Conservation (phyloP, 1,140 invertebrate species). For the Drosophila arawakana region DNA sequence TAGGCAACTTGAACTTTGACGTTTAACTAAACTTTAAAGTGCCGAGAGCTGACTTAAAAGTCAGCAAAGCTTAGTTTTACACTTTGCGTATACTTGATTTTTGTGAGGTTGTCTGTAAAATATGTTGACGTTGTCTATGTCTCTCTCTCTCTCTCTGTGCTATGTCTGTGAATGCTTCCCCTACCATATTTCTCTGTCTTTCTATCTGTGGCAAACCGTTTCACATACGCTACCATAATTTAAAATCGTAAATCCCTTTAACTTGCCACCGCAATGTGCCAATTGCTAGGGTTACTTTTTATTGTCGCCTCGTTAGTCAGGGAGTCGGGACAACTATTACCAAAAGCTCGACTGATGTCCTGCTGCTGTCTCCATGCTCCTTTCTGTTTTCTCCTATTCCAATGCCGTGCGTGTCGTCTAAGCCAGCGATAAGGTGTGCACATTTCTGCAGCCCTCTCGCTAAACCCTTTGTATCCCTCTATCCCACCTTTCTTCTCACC, state of each 20-base stretch:
- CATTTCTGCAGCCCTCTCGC: slow-evolving; percentile 35
- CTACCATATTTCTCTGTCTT: not conserved
- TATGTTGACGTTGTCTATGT: not conserved
- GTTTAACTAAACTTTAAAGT: slow-evolving; percentile 29
- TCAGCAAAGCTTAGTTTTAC: not conserved
- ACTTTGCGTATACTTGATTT: not conserved
- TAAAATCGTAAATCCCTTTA: slow-evolving; percentile 73
- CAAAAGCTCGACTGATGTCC: slow-evolving; percentile 51
- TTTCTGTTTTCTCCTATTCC: slow-evolving; percentile 1
- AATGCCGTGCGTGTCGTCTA: slow-evolving; percentile 68
- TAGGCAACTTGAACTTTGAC: slow-evolving; percentile 17
- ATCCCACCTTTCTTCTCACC: not conserved
- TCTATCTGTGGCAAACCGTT: not conserved
- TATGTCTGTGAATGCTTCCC: too few relatives aligned
- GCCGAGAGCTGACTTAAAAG: slow-evolving; percentile 3
- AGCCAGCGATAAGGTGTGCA: slow-evolving; percentile 79
- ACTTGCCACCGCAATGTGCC: slow-evolving; percentile 75
- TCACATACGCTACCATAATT: slow-evolving; percentile 48
- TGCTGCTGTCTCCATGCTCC: not conserved
- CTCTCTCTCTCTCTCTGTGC: not conserved
- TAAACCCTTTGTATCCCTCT: slow-evolving; percentile 6
- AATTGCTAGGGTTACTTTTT: slow-evolving; percentile 72
- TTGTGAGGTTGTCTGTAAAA: not conserved
- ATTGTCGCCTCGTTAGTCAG: slow-evolving; percentile 77
- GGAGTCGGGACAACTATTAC: slow-evolving; percentile 67